A percentile compares a stretch with the other conserved stretches of the same genome.
Evolutionary conservation across 2,888 invertebrate species (phyloP).

Genomic region (Mythimna albipuncta): DNA sequence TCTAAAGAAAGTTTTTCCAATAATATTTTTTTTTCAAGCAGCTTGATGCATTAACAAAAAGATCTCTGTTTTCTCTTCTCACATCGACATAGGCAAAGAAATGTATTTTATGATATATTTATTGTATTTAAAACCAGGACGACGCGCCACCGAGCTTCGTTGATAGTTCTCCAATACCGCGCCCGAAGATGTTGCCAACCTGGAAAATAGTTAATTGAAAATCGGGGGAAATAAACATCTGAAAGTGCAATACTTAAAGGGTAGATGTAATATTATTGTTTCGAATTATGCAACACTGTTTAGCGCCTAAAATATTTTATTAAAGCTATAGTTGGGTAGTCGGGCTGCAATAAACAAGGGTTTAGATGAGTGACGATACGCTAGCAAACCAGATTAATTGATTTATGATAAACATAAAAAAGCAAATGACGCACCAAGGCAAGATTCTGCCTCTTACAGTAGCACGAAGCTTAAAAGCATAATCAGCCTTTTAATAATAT

Average conservation of each 20-base stretch:
- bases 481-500: no score
- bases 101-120: slow-evolving; percentile 71
- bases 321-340: not conserved
- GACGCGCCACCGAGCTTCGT: slow-evolving; percentile 96
- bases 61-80: slow-evolving; percentile 74
- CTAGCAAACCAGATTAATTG: not conserved
- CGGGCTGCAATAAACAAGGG: not conserved
- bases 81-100: slow-evolving; percentile 78
- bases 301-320: not conserved
- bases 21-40: slow-evolving; percentile 2
- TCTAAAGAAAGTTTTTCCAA: not conserved
- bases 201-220: slow-evolving; percentile 77
- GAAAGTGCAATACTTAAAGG: not conserved
- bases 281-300: not conserved
- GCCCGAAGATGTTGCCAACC: slow-evolving; percentile 97
- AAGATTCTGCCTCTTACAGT: not conserved
- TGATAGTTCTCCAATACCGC: slow-evolving; percentile 97
- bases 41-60: slow-evolving; percentile 74
- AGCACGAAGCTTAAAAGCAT: no score
- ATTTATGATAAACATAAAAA: no score
- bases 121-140: slow-evolving; percentile 93
- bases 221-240: not conserved
- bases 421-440: not conserved
- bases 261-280: not conserved
- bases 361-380: not conserved